Percentiles rank a stretch among this genome's conserved stretches.
phyloP scores from a whole-genome alignment of 2,888 invertebrate species.

The Ormyrus labotus region DNA sequence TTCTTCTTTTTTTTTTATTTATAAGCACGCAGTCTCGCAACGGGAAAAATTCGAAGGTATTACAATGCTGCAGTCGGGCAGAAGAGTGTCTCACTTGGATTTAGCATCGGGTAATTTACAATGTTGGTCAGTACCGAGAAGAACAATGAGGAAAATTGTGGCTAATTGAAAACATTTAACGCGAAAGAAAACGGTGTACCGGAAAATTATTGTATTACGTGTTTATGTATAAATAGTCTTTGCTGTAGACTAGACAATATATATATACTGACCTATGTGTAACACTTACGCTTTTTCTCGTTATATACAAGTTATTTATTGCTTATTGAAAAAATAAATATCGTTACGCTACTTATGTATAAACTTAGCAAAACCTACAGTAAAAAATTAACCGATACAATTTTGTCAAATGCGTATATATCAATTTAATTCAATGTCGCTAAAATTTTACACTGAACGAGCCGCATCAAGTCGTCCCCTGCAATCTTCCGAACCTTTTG shows the following conservation, averaged over 20 bases:
- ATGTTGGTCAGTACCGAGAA: too few relatives aligned
- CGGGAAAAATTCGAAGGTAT: constrained; percentile 27
- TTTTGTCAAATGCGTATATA: too few relatives aligned
- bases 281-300: constrained; percentile 19
- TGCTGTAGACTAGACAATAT: neutral
- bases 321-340: constrained; percentile 38
- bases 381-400: too few relatives aligned
- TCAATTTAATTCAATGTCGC: neutral
- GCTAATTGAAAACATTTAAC: too few relatives aligned
- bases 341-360: neutral
- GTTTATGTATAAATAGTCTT: neutral
- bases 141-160: too few relatives aligned
- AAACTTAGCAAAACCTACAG: too few relatives aligned
- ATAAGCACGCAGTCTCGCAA: constrained; percentile 51
- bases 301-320: constrained; percentile 54
- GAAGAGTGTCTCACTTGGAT: constrained; percentile 45
- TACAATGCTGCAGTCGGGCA: constrained; percentile 29
- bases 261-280: neutral
- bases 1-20: constrained; percentile 5
- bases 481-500: too few relatives aligned
- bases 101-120: neutral
- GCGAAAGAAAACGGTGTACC: too few relatives aligned
- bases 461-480: too few relatives aligned
- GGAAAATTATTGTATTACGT: neutral
- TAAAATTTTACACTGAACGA: too few relatives aligned